Base-by-base conservation (phyloP, 2,113 vertebrate species). In the Dicaeum eximium region DNA sequence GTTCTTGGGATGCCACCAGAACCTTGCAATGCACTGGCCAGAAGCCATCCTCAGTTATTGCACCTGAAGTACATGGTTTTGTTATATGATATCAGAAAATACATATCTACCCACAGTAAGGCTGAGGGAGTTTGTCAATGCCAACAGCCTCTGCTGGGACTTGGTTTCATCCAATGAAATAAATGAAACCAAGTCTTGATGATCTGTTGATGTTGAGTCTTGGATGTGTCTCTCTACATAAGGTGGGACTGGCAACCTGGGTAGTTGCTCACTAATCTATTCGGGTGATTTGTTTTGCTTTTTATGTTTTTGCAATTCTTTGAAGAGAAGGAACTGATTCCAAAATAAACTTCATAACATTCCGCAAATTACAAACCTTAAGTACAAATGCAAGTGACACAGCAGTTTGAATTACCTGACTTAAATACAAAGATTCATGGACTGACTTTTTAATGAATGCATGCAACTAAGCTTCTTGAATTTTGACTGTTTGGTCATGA, bases 251-350 rank as follows among this genome's bases (percentile, higher is more conserved):
- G 75, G 80, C 62, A 93, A 66, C 79, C 45, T 51, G 64, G 37
- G 44, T 66, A 61, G 66, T 94, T 56, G 58, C 9, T 51, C 57
- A 93, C 74, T 79, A 64, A 62, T 60, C 53, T 93, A 0, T 42
- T 75, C 70, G 64, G 67, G 74, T 92, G 81, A 81, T 90, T 95
- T 95, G 54, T 96, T 95, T 53, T 92, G 94, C 64, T 96, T 96
- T 95, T 88, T 50, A 67, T 58, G 23, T 62, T 61, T 96, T 80
- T 91, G 24, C 87, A 95, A 90, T 96, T 96, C 82, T 83, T 96
- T 71, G 88, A 96, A 96, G 87, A 91, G 93, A 95, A 96, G 60
- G 54, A 96, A 88, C 42, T 48, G 45, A 92, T 95, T 95, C 70
- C 50, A 74, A 79, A 93, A 73, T 86, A 91, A 81, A 40, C 37